phyloP scores from a whole-genome alignment of 2,888 invertebrate genomes.

The Epicampocera succincta region DNA sequence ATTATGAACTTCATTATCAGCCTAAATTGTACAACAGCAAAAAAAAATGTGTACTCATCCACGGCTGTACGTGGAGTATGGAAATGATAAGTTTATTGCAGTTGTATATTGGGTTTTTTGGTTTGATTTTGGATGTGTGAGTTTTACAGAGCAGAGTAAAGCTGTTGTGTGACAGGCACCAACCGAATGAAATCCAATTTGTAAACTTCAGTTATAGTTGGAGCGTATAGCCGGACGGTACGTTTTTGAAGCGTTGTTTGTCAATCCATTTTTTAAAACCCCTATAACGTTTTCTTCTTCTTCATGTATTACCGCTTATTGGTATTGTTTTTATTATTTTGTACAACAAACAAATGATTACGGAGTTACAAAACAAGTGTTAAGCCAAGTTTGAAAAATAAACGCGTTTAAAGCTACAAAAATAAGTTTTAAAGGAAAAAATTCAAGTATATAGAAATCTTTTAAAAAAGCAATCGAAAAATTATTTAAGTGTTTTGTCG shows the following conservation, averaged over 20 bases:
- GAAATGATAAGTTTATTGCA: slow-evolving; percentile 19
- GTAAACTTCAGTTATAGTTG: slow-evolving; percentile 75
- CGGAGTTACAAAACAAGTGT: slow-evolving; percentile 52
- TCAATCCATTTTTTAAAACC: slow-evolving; percentile 57
- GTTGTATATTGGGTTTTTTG: slow-evolving; percentile 19
- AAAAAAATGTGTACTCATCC: slow-evolving; percentile 27
- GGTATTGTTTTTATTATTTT: slow-evolving; percentile 48
- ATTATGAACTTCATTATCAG: slow-evolving; percentile 52
- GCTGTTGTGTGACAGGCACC: slow-evolving; percentile 40
- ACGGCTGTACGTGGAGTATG: slow-evolving; percentile 23
- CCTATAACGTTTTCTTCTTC: slow-evolving; percentile 58
- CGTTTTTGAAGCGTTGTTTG: slow-evolving; percentile 71
- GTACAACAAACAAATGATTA: slow-evolving; percentile 44
- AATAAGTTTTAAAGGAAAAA: slow-evolving; percentile 18
- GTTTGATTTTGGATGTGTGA: slow-evolving; percentile 14
- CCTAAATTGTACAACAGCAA: slow-evolving; percentile 16
- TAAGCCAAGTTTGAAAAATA: slow-evolving; percentile 19
- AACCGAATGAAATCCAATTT: slow-evolving; percentile 69
- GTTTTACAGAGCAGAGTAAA: slow-evolving; percentile 30
- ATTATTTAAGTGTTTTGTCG: slow-evolving; percentile 28
- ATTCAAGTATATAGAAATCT: slow-evolving; percentile 10
- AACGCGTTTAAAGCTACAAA: neutral
- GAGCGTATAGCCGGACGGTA: slow-evolving; percentile 75
- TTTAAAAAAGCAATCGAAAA: slow-evolving; percentile 17
- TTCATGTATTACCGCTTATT: slow-evolving; percentile 36